Conservation (phyloP, 2,797 vertebrate genomes). For the Taenioides sp. region DNA sequence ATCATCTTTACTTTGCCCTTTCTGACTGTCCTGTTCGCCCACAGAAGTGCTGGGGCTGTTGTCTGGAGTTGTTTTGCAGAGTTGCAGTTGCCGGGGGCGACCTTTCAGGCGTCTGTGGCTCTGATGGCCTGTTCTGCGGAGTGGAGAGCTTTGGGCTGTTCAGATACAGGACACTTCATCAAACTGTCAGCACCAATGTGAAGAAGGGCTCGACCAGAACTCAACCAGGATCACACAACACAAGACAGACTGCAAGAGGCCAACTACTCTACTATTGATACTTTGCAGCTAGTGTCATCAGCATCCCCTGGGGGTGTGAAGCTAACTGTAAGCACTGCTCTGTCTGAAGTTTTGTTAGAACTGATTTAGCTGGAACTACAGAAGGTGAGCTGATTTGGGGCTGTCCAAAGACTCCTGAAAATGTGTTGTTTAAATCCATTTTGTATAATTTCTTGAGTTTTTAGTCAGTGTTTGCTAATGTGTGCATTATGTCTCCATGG, state of each 20-base stretch:
- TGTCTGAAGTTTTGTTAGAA: too few relatives aligned
- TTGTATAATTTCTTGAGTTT: too few relatives aligned
- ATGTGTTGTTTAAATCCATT: too few relatives aligned
- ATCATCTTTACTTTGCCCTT: background rate
- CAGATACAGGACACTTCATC: slow-evolving; percentile 48
- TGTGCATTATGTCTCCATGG: too few relatives aligned
- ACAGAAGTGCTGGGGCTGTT: background rate
- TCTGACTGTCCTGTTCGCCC: background rate
- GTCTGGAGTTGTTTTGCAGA: background rate
- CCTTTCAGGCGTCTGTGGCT: slow-evolving; percentile 15
- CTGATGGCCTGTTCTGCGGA: slow-evolving; percentile 26
- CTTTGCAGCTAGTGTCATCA: too few relatives aligned
- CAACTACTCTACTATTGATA: background rate
- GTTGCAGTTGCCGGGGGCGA: background rate
- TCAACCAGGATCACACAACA: slow-evolving; percentile 32
- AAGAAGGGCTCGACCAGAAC: slow-evolving; percentile 15
- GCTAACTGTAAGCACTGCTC: too few relatives aligned
- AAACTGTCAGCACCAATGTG: slow-evolving; percentile 51
- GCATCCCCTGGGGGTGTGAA: too few relatives aligned
- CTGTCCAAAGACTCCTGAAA: too few relatives aligned
- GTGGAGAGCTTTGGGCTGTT: slow-evolving; percentile 30
- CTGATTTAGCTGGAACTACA: too few relatives aligned
- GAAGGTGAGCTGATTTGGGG: too few relatives aligned
- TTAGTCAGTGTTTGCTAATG: too few relatives aligned
- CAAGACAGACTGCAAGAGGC: slow-evolving; percentile 15